Base-by-base conservation (phyloP, 2,113 vertebrate genomes). In the Xenotilapia leptura region DNA sequence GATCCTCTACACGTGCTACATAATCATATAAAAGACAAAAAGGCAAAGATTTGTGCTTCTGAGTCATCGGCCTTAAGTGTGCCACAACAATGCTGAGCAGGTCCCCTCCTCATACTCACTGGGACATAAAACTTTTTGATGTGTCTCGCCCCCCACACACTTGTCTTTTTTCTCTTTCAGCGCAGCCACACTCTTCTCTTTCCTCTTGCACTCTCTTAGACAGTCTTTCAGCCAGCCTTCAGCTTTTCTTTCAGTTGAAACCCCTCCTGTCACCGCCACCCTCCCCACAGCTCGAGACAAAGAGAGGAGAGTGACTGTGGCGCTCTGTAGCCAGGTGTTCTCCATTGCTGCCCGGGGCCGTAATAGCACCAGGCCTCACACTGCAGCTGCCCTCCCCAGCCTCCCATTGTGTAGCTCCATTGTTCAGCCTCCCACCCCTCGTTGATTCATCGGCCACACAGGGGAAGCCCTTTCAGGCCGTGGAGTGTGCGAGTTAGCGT, bases 311-410 rank as follows among this genome's bases (percentile, higher is more conserved):
- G 96, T 96, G 96, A 96, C 97, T 88, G 95, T 96, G 97, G 95
- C 89, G 96, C 96, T 96, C 91, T 94, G 89, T 93, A 96, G 98
- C 98, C 98, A 99, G 98, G 98, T 99, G 98, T 98, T 98, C 96
- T 96, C 97, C 97, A 96, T 96, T 96, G 97, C 97, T 96, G 89
- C 91, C 90, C 83, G 8, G 65, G 89, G 92, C 68, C 6, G 47
- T 91, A 91, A 93, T 77, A 83, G 97, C 97, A 94, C 95, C 96
- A 93, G 96, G 86, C 81, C 97, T 97, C 97, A 95, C 94, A 89
- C 95, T 98, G 97, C 98, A 99, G 98, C 98, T 99, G 98, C 98
- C 97, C 97, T 93, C 96, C 96, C 86, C 86, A 83, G 89, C 97
- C 95, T 95, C 89, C 97, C 96, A 98, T 99, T 99, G 98, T 98